These are phyloP conservation scores for Labroides dimidiatus DNA, from an alignment of 2,797 vertebrate species.

Conservation along the genomic window DNA sequence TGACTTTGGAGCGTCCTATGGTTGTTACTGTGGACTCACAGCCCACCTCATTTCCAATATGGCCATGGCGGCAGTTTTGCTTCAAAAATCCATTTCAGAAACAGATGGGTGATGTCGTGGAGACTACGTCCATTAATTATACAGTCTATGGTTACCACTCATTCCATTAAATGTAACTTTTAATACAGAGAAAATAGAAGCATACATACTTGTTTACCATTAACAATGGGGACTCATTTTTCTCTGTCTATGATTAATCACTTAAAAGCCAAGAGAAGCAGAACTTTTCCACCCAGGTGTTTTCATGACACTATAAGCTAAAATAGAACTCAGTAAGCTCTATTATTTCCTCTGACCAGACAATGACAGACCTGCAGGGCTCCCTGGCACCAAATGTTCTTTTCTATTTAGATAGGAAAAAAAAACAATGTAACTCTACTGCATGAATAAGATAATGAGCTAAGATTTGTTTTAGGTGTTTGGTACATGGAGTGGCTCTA, in stretches of 20 bases:
- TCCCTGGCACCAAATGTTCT: slow-evolving; percentile 14
- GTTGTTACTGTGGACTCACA: too few species aligned
- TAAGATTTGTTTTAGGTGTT: neutral
- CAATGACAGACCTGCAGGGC: slow-evolving; percentile 2
- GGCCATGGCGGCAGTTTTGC: too few species aligned
- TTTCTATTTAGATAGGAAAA: slow-evolving; percentile 1
- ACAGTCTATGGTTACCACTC: too few species aligned
- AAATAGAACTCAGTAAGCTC: neutral
- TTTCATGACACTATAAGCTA: neutral
- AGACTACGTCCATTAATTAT: too few species aligned
- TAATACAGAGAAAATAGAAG: neutral
- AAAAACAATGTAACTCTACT: neutral
- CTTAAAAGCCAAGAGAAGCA: slow-evolving; percentile 9
- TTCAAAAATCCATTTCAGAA: too few species aligned
- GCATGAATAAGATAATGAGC: neutral
- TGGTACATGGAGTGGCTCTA: neutral
- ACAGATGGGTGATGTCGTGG: too few species aligned
- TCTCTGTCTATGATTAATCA: neutral
- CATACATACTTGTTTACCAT: neutral
- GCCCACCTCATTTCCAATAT: too few species aligned
- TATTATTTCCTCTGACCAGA: slow-evolving; percentile 1
- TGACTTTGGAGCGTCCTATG: too few species aligned
- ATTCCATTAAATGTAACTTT: neutral
- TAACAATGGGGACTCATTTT: neutral
- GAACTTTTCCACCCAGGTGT: neutral